Percentiles rank a stretch among this genome's conserved stretches.
Evolutionary conservation across 2,888 invertebrate species (phyloP).

Genomic region (Meghimatium bilineatum): DNA sequence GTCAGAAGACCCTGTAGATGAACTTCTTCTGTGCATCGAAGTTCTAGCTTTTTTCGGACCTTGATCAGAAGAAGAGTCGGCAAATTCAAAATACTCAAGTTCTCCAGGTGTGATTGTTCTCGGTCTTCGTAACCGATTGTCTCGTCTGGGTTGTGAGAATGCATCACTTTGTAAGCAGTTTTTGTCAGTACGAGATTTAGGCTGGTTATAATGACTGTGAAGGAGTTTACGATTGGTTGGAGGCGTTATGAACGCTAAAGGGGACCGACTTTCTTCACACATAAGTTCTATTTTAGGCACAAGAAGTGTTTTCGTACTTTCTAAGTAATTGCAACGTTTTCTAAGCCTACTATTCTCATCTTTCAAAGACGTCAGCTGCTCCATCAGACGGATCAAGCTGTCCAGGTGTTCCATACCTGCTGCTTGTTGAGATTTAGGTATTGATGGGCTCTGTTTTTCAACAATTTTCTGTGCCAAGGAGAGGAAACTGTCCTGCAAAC

Average conservation of each 20-base stretch:
- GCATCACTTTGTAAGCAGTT: not conserved
- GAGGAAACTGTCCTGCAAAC: constrained; percentile 53
- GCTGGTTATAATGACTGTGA: constrained; percentile 31
- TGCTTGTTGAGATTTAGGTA: constrained; percentile 63
- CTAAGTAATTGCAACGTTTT: constrained; percentile 84
- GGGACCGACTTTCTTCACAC: constrained; percentile 36
- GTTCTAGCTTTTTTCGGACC: constrained; percentile 60
- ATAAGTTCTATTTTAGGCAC: constrained; percentile 61
- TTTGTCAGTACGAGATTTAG: not conserved
- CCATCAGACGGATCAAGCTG: constrained; percentile 86
- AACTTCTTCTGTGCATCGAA: constrained; percentile 63
- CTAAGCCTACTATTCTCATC: constrained; percentile 85
- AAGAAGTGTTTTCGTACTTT: constrained; percentile 82
- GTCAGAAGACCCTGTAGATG: constrained; percentile 70
- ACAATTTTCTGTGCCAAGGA: constrained; percentile 23
- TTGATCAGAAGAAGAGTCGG: constrained; percentile 65
- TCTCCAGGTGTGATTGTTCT: constrained; percentile 66
- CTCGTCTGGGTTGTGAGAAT: not conserved
- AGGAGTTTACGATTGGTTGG: constrained; percentile 43
- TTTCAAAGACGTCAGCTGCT: constrained; percentile 85
- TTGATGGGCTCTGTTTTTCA: constrained; percentile 42
- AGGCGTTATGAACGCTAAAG: constrained; percentile 56
- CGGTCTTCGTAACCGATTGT: constrained; percentile 54
- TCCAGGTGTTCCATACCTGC: constrained; percentile 86
- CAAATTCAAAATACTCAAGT: constrained; percentile 58